Percentiles rank a stretch among this genome's conserved stretches.
phyloP scores from a whole-genome alignment of 2,888 invertebrate genomes.

The Lepidochrysops patricia region DNA sequence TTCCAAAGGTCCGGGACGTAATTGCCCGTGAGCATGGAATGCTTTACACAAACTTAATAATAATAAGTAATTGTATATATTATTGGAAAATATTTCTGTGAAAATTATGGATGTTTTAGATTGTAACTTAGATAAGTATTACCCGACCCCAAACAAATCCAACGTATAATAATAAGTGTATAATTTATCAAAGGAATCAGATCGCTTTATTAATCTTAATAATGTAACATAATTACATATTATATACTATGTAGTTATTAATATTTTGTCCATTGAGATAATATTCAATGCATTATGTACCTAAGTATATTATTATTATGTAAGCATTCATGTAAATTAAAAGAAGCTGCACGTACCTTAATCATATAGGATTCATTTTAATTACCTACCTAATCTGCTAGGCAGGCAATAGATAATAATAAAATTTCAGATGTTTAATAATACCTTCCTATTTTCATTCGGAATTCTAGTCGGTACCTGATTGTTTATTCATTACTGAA shows the following conservation, averaged over 20 bases:
- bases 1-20: no score
- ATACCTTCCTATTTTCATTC: no score
- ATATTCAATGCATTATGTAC: background rate
- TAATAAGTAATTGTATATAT: no score
- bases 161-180: background rate
- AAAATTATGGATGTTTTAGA: no score
- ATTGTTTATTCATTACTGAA: background rate
- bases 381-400: no score
- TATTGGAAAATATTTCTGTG: no score
- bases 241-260: no score
- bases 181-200: slow-evolving; percentile 6
- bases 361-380: background rate
- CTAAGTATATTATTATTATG: background rate
- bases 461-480: background rate
- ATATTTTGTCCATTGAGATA: background rate
- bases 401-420: no score
- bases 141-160: background rate
- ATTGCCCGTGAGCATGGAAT: no score
- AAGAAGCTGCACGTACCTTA: background rate
- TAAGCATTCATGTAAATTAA: background rate
- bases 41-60: no score
- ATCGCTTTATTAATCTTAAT: slow-evolving; percentile 2
- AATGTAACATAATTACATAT: background rate
- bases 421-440: no score
- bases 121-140: background rate